Evolutionary conservation across 2,113 vertebrate species (phyloP).

Genomic region (Panurus biarmicus): DNA sequence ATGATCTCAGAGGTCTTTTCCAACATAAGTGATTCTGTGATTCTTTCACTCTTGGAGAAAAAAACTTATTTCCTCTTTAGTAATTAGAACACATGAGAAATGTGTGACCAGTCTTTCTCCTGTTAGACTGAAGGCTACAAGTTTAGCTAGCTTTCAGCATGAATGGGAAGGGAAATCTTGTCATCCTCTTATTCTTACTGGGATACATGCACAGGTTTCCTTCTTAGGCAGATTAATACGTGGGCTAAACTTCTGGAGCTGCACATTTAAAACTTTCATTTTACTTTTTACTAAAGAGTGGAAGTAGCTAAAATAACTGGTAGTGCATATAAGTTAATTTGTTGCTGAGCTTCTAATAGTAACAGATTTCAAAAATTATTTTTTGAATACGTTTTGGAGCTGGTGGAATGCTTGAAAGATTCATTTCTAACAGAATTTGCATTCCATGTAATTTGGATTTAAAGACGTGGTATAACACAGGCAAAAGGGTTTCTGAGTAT

Average conservation of each 20-base stretch:
- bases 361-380: neutral
- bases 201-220: neutral
- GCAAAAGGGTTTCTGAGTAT: neutral
- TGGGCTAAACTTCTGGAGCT: neutral
- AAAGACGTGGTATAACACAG: neutral
- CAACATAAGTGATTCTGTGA: neutral
- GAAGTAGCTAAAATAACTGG: neutral
- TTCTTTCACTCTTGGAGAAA: neutral
- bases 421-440: neutral
- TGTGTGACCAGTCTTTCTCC: neutral
- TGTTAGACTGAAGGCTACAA: neutral
- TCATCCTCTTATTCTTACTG: neutral
- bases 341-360: neutral
- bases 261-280: neutral
- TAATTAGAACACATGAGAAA: neutral
- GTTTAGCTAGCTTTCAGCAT: neutral
- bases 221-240: neutral
- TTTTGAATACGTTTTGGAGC: neutral
- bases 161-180: neutral
- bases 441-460: conserved; percentile 20
- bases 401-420: neutral
- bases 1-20: neutral
- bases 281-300: neutral
- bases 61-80: neutral
- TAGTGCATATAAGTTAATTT: neutral